Conservation (phyloP, 2,797 vertebrate species). For the Neosilurus mollespiculum region DNA sequence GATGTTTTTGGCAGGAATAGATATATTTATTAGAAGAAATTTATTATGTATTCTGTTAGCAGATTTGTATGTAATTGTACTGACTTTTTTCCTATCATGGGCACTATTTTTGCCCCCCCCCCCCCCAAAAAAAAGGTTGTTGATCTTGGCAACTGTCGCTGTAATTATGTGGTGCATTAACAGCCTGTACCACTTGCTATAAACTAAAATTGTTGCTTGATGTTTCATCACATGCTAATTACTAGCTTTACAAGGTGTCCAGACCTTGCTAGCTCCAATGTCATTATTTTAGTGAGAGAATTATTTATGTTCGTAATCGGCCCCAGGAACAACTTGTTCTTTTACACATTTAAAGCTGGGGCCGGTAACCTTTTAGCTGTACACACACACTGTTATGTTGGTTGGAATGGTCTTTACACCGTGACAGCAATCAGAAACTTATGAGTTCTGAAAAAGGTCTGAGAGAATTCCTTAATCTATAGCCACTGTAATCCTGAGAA, state of each 20-base stretch:
- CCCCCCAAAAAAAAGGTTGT: slow-evolving; percentile 45
- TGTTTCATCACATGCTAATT: slow-evolving; percentile 5
- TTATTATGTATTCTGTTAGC: background rate
- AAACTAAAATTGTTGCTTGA: slow-evolving; percentile 46
- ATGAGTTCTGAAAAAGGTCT: too few relatives aligned
- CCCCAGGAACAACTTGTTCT: background rate
- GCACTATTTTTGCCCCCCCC: slow-evolving; percentile 47
- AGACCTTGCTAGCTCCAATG: background rate
- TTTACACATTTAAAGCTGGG: background rate
- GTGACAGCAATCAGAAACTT: too few relatives aligned
- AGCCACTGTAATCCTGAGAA: too few relatives aligned
- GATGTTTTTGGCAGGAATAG: slow-evolving; percentile 3
- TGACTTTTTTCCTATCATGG: slow-evolving; percentile 48
- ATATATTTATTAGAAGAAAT: slow-evolving; percentile 32
- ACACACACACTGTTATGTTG: too few relatives aligned
- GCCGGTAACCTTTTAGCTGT: too few relatives aligned
- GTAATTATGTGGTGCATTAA: slow-evolving; percentile 46
- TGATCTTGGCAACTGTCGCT: slow-evolving; percentile 53
- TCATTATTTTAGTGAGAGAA: background rate
- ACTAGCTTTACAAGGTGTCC: background rate
- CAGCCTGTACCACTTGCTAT: slow-evolving; percentile 48
- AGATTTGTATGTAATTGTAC: slow-evolving; percentile 28
- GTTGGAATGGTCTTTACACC: too few relatives aligned
- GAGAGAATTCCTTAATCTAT: too few relatives aligned
- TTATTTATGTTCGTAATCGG: background rate